Evolutionary conservation across 2,888 invertebrate species (phyloP).

Genomic region (Andrena fulva): DNA sequence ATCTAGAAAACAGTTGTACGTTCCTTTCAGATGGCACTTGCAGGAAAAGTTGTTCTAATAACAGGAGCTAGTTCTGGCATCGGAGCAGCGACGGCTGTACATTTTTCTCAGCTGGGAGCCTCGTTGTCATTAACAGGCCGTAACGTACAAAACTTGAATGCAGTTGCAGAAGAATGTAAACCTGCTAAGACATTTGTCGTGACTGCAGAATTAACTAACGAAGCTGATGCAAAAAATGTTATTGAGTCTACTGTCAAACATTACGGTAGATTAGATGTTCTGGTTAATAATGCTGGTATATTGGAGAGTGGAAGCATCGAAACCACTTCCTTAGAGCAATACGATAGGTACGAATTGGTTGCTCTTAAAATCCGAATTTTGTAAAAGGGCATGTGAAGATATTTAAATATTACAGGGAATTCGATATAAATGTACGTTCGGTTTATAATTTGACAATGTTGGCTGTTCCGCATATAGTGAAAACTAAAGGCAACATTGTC

Average conservation of each 20-base stretch:
- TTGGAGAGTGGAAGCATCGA: conserved; percentile 94
- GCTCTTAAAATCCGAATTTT: background rate
- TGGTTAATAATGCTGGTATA: conserved; percentile 96
- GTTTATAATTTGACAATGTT: conserved; percentile 94
- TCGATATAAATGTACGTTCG: conserved; percentile 95
- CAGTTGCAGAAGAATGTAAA: conserved; percentile 85
- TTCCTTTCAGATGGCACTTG: conserved; percentile 85
- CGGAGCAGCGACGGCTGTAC: conserved; percentile 92
- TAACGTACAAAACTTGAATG: conserved; percentile 88
- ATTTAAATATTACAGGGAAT: conserved; percentile 86
- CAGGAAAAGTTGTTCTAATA: conserved; percentile 90
- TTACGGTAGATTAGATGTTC: conserved; percentile 92
- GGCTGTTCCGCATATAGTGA: conserved; percentile 93
- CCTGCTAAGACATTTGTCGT: conserved; percentile 87
- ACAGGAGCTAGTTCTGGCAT: conserved; percentile 95
- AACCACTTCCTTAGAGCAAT: conserved; percentile 93
- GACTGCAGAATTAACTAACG: conserved; percentile 90
- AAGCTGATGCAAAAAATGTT: conserved; percentile 90
- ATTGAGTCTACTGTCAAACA: conserved; percentile 90
- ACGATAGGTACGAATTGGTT: conserved; percentile 87
- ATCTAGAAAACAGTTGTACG: background rate
- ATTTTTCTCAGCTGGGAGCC: conserved; percentile 91
- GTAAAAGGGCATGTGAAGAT: background rate
- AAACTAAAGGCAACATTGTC: conserved; percentile 95
- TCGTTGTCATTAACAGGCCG: conserved; percentile 90